A percentile compares a stretch with the other conserved stretches of the same genome.
phyloP scores from a whole-genome alignment of 1,140 invertebrate genomes.

The fruit fly (Drosophila melanogaster) region Release_6_plus_ISO1_MT NT_033777.3:16955001-16955500 shows the following conservation, averaged over 20 bases:
- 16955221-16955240: conserved; percentile 33
- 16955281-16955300: conserved; percentile 41
- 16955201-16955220: conserved; percentile 46
- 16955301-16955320: conserved; percentile 76
- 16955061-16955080: conserved; percentile 46
- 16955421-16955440: conserved; percentile 33
- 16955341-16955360: conserved; percentile 71
- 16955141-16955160: conserved; percentile 57
- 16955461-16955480: conserved; percentile 64
- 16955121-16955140: conserved; percentile 2
- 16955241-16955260: conserved; percentile 81
- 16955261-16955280: conserved; percentile 79
- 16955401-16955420: conserved; percentile 14
- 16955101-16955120: background rate
- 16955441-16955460: conserved; percentile 15
- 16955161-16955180: conserved; percentile 77
- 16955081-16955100: conserved; percentile 38
- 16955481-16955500: conserved; percentile 75
- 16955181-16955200: conserved; percentile 67
- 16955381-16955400: conserved; percentile 75
- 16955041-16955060: background rate
- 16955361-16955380: conserved; percentile 25
- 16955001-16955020: conserved; percentile 30
- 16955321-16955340: conserved; percentile 64
- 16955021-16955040: conserved; percentile 38